phyloP scores from a whole-genome alignment of 2,797 vertebrate genomes.

The Stomatorhinus walkeri region DNA sequence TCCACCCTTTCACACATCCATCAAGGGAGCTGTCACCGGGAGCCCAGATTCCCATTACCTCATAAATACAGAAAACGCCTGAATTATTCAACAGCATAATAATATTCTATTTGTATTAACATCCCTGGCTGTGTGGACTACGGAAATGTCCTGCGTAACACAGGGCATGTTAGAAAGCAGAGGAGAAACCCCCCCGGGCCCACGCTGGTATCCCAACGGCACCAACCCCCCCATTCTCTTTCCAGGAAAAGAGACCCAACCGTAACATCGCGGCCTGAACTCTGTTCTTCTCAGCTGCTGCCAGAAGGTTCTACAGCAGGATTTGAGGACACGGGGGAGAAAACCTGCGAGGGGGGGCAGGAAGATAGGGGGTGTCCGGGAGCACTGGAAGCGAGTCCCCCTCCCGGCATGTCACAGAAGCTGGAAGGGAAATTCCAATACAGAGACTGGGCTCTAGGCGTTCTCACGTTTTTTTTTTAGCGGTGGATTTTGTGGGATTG shows the following conservation, averaged over 20 bases:
- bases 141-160: not conserved
- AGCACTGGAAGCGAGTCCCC: not conserved
- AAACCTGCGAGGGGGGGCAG: not conserved
- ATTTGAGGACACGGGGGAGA: not conserved
- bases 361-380: not conserved
- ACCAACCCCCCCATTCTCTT: not conserved
- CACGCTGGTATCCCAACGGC: not conserved
- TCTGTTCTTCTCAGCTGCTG: not conserved
- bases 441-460: not conserved
- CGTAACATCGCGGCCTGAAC: not conserved
- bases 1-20: not conserved
- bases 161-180: not conserved
- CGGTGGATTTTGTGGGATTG: not conserved
- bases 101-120: slow-evolving; percentile 6
- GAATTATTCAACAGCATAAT: slow-evolving; percentile 55
- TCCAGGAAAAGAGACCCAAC: not conserved
- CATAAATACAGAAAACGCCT: slow-evolving; percentile 47
- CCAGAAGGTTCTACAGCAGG: not conserved
- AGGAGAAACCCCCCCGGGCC: not conserved
- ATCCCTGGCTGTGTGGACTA: not conserved
- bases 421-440: not conserved
- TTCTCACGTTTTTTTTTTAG: not conserved
- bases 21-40: slow-evolving; percentile 23
- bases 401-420: not conserved
- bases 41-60: slow-evolving; percentile 42